phyloP scores from a whole-genome alignment of 2,113 vertebrate species.

The Dicrurus megarhynchus region DNA sequence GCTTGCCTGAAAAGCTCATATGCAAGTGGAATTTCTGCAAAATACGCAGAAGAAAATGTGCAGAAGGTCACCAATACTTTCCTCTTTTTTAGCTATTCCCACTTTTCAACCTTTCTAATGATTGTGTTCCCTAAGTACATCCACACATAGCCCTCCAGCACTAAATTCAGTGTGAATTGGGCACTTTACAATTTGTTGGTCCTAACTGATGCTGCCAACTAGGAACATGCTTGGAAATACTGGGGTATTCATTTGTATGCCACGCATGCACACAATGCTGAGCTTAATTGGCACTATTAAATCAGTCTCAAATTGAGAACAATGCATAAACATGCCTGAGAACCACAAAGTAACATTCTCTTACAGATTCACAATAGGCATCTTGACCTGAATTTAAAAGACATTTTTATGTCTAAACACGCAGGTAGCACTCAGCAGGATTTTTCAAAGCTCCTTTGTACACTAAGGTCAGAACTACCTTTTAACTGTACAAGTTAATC shows the following conservation, averaged over 20 bases:
- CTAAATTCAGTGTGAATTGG: not conserved
- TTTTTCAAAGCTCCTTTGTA: not conserved
- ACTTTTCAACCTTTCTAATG: not conserved
- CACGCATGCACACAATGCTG: not conserved
- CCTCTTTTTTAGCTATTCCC: not conserved
- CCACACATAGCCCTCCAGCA: not conserved
- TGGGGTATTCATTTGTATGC: not conserved
- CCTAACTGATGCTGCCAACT: not conserved
- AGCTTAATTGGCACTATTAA: conserved; percentile 6
- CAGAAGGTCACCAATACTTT: not conserved
- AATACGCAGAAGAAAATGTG: not conserved
- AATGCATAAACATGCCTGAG: not conserved
- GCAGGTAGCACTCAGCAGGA: not conserved
- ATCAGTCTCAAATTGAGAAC: not conserved
- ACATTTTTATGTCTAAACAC: not conserved
- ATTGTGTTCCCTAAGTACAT: not conserved
- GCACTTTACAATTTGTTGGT: not conserved
- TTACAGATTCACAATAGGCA: not conserved
- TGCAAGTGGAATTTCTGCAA: not conserved
- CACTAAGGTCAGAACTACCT: not conserved
- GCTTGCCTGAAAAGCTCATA: not conserved
- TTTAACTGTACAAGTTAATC: not conserved
- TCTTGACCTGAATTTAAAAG: conserved; percentile 19
- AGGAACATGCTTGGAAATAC: not conserved
- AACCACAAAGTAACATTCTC: not conserved